Percentiles rank a stretch among this genome's conserved stretches.
phyloP scores from a whole-genome alignment of 2,113 vertebrate species.

The Dasyornis broadbenti region DNA sequence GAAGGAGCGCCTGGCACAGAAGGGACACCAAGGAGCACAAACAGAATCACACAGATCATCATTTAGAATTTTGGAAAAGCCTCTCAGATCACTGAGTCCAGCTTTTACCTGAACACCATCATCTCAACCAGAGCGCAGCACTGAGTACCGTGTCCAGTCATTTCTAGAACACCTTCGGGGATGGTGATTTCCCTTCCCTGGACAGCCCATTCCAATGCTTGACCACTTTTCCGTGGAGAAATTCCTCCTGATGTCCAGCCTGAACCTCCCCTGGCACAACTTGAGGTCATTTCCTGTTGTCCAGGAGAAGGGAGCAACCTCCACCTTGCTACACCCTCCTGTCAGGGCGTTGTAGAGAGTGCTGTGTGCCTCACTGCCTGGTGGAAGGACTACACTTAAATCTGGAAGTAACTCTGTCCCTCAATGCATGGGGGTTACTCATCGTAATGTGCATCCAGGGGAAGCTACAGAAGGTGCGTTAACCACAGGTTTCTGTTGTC shows the following conservation, averaged over 20 bases:
- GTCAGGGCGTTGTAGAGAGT: not conserved
- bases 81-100: not conserved
- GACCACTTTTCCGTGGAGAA: not conserved
- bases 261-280: not conserved
- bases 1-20: not conserved
- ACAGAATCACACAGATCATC: not conserved
- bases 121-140: not conserved
- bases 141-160: not conserved
- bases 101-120: not conserved
- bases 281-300: not conserved
- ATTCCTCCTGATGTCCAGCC: not conserved
- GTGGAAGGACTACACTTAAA: not conserved
- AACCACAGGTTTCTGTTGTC: not conserved
- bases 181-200: not conserved
- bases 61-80: not conserved
- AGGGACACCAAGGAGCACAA: not conserved
- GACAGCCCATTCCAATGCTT: not conserved
- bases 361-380: not conserved
- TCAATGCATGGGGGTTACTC: too few species aligned
- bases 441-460: not conserved
- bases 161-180: not conserved
- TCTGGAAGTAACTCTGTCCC: not conserved
- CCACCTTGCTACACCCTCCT: not conserved
- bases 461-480: not conserved
- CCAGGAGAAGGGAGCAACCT: not conserved